phyloP scores from a whole-genome alignment of 2,888 invertebrate species.

The Uloborus plumipes region DNA sequence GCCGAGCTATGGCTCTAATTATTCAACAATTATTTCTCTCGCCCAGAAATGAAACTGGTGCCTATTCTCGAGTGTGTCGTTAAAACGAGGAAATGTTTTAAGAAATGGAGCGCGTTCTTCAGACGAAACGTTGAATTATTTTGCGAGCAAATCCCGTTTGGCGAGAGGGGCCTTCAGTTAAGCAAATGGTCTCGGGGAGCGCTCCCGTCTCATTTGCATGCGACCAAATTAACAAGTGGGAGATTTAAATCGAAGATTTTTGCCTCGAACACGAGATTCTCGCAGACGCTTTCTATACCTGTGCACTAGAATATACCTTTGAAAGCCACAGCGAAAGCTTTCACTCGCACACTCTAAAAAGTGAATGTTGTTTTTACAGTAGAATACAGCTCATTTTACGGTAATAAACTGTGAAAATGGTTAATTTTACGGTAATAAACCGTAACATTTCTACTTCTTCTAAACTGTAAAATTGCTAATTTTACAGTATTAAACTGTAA shows the following conservation, averaged over 20 bases:
- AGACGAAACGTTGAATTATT: constrained; percentile 13
- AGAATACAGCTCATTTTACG: too few relatives aligned
- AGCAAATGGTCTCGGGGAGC: constrained; percentile 14
- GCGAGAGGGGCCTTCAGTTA: background rate
- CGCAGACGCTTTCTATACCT: too few relatives aligned
- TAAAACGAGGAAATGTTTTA: constrained; percentile 12
- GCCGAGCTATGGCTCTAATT: background rate
- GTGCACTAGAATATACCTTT: too few relatives aligned
- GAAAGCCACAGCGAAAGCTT: too few relatives aligned
- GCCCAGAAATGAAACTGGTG: background rate
- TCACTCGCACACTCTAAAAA: too few relatives aligned
- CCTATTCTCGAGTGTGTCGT: constrained; percentile 9
- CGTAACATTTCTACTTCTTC: too few relatives aligned
- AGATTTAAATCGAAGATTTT: constrained; percentile 15
- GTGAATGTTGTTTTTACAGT: too few relatives aligned
- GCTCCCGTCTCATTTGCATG: constrained; percentile 18
- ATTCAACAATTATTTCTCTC: constrained; percentile 26
- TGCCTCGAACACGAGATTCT: background rate
- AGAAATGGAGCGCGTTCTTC: background rate
- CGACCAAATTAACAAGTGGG: background rate
- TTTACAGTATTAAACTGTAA: too few relatives aligned
- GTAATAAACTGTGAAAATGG: too few relatives aligned
- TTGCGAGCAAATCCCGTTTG: background rate
- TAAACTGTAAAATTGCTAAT: too few relatives aligned
- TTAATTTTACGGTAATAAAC: too few relatives aligned